Evolutionary conservation across 2,113 vertebrate species (phyloP).

Genomic region (Oreocharis arfaki): DNA sequence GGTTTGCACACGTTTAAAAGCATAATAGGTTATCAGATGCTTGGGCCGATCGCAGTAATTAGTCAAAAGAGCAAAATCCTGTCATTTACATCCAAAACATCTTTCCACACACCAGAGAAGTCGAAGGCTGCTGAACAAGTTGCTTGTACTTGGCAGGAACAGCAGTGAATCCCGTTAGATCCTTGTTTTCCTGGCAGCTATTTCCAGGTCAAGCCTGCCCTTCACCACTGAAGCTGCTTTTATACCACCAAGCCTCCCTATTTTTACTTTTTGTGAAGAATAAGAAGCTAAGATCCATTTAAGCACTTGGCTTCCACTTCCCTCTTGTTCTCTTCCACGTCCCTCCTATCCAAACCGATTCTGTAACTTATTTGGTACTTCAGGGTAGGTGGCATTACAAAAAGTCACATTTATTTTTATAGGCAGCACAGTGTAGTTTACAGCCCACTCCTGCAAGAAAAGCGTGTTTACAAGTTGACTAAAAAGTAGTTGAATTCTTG

Average conservation of each 20-base stretch:
- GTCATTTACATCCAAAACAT: accelerated
- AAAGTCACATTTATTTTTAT: not conserved
- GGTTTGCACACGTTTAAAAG: not conserved
- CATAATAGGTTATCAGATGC: accelerated
- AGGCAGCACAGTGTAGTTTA: not conserved
- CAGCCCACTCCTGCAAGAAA: not conserved
- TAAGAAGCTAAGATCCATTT: not conserved
- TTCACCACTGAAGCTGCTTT: not conserved
- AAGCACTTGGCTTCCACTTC: not conserved
- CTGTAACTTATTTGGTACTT: not conserved
- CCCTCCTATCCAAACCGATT: not conserved
- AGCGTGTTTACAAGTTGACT: not conserved
- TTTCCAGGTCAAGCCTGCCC: not conserved
- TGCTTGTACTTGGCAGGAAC: not conserved
- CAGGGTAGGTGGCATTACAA: not conserved
- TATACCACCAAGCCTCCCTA: not conserved
- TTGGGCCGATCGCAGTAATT: not conserved
- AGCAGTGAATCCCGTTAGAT: not conserved
- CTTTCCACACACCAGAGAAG: not conserved
- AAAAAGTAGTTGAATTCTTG: not conserved
- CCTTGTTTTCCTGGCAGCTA: not conserved
- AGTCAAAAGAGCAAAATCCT: not conserved
- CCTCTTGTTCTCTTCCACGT: not conserved
- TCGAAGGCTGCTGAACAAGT: accelerated
- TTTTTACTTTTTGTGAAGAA: not conserved